A percentile compares a stretch with the other conserved stretches of the same genome.
phyloP scores from a whole-genome alignment of 2,113 vertebrate species.

The Ciconia maguari region DNA sequence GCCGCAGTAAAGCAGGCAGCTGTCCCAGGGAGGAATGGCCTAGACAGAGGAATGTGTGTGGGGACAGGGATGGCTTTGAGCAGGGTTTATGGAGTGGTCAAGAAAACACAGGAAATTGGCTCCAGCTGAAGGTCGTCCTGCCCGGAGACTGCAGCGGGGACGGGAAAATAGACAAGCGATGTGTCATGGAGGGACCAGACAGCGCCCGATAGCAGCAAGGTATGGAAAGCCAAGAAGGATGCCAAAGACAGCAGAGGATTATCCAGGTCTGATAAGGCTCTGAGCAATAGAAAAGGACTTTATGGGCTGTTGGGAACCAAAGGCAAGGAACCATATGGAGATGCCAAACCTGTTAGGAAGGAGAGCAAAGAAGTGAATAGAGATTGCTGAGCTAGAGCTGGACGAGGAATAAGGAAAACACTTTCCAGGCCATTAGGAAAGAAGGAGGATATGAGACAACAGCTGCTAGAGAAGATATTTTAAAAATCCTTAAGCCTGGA shows the following conservation, averaged over 20 bases:
- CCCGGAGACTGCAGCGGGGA: not conserved
- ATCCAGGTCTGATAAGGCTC: not conserved
- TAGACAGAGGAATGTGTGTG: conserved; percentile 20
- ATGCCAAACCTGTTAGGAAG: not conserved
- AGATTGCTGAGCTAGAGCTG: not conserved
- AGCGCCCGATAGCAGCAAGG: not conserved
- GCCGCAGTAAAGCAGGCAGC: not conserved
- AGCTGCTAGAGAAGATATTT: conserved; percentile 36
- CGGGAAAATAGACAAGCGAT: not conserved
- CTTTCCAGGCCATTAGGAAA: conserved; percentile 28
- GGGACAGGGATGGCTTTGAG: conserved; percentile 33
- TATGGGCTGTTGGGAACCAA: not conserved
- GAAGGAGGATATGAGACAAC: conserved; percentile 28
- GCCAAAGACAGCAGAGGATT: conserved; percentile 56
- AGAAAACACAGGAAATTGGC: conserved; percentile 58
- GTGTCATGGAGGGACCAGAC: conserved; percentile 26
- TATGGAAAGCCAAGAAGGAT: not conserved
- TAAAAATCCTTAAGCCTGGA: not conserved
- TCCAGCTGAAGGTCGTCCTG: conserved; percentile 41
- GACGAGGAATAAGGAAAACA: not conserved
- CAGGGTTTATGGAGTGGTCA: conserved; percentile 45
- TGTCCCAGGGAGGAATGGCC: not conserved
- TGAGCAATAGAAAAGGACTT: not conserved
- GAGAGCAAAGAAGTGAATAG: not conserved
- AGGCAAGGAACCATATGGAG: not conserved